These are phyloP conservation scores for Spodoptera exigua DNA, from an alignment of 2,888 invertebrate genomes.

Conservation along the genomic window DNA sequence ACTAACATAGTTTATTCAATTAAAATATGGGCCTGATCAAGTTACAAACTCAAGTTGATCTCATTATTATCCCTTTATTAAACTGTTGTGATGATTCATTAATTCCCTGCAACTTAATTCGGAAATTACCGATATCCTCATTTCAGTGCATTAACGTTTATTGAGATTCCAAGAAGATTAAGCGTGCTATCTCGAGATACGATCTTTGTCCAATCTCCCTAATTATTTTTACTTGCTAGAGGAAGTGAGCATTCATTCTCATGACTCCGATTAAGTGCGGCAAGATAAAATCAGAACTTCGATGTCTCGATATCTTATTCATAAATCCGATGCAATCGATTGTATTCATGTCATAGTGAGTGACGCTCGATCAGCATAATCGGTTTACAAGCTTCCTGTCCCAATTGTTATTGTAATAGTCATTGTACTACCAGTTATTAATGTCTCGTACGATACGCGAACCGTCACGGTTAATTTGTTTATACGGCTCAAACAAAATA, in stretches of 20 bases:
- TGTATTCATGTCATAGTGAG: constrained; percentile 81
- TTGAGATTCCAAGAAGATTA: constrained; percentile 52
- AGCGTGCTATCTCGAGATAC: constrained; percentile 33
- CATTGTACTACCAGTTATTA: constrained; percentile 85
- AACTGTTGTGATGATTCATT: constrained; percentile 43
- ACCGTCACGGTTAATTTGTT: constrained; percentile 76
- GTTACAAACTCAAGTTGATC: constrained; percentile 15
- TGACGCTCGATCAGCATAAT: constrained; percentile 85
- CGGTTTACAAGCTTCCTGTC: constrained; percentile 85
- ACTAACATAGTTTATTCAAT: too few relatives aligned
- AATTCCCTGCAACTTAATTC: constrained; percentile 41
- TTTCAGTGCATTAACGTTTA: constrained; percentile 50
- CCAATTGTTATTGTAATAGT: constrained; percentile 83
- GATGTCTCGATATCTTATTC: constrained; percentile 82
- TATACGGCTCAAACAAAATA: constrained; percentile 64
- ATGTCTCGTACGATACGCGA: constrained; percentile 72
- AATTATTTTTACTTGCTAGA: constrained; percentile 52
- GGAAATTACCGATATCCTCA: constrained; percentile 56
- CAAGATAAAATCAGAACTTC: constrained; percentile 76
- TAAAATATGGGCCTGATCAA: constrained; percentile 9
- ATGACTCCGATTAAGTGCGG: constrained; percentile 62
- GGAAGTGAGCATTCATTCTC: constrained; percentile 58
- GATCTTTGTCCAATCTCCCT: constrained; percentile 40
- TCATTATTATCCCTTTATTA: constrained; percentile 10
- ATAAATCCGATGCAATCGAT: constrained; percentile 81